Evolutionary conservation across 2,888 invertebrate species (phyloP), one percentile per base, ranked within the genome.

Genomic region (Ophraella communa): DNA sequence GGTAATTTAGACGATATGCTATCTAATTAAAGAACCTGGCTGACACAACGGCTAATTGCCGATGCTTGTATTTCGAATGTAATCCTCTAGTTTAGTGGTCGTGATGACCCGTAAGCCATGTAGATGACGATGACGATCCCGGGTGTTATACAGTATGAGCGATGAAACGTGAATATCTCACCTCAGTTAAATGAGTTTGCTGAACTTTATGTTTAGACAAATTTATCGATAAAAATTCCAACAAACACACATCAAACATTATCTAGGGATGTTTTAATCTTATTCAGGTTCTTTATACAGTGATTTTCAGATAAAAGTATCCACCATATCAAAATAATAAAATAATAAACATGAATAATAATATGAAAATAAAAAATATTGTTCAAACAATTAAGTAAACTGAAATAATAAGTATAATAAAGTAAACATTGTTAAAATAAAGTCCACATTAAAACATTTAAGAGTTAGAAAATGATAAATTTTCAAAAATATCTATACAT

Each of bases 1-100:
- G 66, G 73, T 72, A 74, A 74, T 74, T 72, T 73, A 73, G 74
- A 73, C 71, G 74, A 75, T 75, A 74, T 70, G 69, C 67, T 75
- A 75, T 73, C 73, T 75, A 75, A 75, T 75, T 75, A 75, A 75
- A 74, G 72, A 73, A 68, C 67, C 70, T 65, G 64, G 67, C 70
- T 71, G 74, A 74, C 74, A 74, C 70, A 67, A 67, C 60, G 65
- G 71, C 75, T 75, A 75, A 75, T 75, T 75, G 75, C 73, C 69
- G 71, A 73, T 75, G 72, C 75, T 74, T 75, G 75, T 75, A 73
- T 72, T 51, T 65, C 71, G 61, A 72, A 72, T 74, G 73, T 75
- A 73, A 75, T 74, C 72, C 71, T 68, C 73, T 75, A 73, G 72
- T 75, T 72, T 73, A 69, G 70, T 71, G 71, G 62, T 64, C 72